A percentile compares a stretch with the other conserved stretches of the same genome.
Evolutionary conservation across 2,113 vertebrate genomes (phyloP).

Genomic region (Etheostoma cragini): DNA sequence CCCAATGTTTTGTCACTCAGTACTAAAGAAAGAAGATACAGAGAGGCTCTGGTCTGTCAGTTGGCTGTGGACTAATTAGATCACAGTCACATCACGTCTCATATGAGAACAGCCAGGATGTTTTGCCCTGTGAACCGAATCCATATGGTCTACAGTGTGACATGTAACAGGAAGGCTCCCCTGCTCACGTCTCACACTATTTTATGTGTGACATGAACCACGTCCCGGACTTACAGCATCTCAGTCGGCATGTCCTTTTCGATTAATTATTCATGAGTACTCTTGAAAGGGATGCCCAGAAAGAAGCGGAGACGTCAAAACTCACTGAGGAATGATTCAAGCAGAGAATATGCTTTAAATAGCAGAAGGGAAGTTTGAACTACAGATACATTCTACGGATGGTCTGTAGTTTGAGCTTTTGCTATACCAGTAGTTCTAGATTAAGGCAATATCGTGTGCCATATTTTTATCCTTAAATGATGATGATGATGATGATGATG

Average conservation of each 20-base stretch:
- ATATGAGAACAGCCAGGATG: constrained; percentile 12
- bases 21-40: constrained; percentile 16
- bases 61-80: constrained; percentile 41
- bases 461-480: not conserved
- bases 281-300: constrained; percentile 35
- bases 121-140: constrained; percentile 18
- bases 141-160: constrained; percentile 35
- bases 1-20: constrained; percentile 6
- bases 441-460: not conserved
- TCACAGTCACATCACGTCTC: constrained; percentile 35
- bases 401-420: not conserved
- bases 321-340: constrained; percentile 23
- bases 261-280: constrained; percentile 56
- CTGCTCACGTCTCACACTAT: constrained; percentile 22
- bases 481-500: not conserved
- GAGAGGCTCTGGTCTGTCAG: constrained; percentile 29
- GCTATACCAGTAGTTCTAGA: not conserved
- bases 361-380: not conserved
- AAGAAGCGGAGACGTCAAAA: constrained; percentile 16
- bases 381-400: not conserved
- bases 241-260: constrained; percentile 46
- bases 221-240: constrained; percentile 42
- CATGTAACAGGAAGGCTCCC: constrained; percentile 20
- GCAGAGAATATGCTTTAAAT: constrained; percentile 15
- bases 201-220: constrained; percentile 45